These are phyloP conservation scores for Schizaphis graminum DNA, from an alignment of 2,888 invertebrate genomes.

Conservation along the genomic window DNA sequence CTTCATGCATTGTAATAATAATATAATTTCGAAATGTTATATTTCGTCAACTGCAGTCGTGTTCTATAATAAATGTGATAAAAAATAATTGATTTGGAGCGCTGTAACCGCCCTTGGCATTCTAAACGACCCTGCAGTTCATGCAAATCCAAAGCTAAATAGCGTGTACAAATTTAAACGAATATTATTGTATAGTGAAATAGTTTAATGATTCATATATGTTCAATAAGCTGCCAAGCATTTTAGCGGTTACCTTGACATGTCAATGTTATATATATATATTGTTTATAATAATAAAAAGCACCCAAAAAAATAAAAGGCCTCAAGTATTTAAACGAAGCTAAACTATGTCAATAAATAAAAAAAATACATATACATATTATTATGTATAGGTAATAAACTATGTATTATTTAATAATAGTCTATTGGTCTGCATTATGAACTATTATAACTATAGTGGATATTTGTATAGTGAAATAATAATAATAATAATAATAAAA, in stretches of 20 bases:
- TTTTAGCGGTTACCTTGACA: constrained; percentile 48
- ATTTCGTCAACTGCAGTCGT: neutral
- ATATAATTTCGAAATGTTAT: neutral
- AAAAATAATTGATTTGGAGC: neutral
- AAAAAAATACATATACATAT: neutral
- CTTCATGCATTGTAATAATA: constrained; percentile 14
- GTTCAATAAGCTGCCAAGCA: constrained; percentile 52
- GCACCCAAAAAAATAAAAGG: neutral
- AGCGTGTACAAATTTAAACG: neutral
- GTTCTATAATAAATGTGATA: neutral
- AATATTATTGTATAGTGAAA: constrained; percentile 6
- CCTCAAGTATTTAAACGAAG: constrained; percentile 26
- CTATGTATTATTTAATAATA: neutral
- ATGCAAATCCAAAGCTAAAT: constrained; percentile 17
- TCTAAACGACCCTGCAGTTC: neutral
- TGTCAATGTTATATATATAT: neutral
- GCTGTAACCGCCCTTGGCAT: neutral
- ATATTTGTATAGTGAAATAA: constrained; percentile 30
- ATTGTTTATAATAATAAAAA: neutral
- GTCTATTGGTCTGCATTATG: constrained; percentile 18
- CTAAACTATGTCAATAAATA: constrained; percentile 18
- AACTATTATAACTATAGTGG: constrained; percentile 27
- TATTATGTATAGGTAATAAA: neutral
- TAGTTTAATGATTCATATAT: neutral
- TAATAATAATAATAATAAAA: constrained; percentile 21